phyloP scores from a whole-genome alignment of 2,888 invertebrate genomes.

The Busseola fusca region DNA sequence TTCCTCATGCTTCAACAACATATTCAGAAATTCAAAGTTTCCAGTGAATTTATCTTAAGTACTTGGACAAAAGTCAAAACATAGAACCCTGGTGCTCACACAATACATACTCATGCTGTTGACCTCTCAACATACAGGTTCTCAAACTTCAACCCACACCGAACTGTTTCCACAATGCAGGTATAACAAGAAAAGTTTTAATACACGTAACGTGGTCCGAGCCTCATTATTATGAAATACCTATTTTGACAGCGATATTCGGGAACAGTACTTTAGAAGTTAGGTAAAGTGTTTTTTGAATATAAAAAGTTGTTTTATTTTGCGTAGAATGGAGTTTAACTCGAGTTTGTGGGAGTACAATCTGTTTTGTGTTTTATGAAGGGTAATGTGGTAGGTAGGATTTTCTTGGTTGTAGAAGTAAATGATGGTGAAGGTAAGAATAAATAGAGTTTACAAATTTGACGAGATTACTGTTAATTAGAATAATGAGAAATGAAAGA shows the following conservation, averaged over 20 bases:
- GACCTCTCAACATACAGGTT: slow-evolving; percentile 6
- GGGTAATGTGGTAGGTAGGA: background rate
- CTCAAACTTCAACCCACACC: slow-evolving; percentile 12
- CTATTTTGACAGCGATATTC: slow-evolving; percentile 60
- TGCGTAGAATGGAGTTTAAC: slow-evolving; percentile 25
- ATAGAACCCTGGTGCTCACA: background rate
- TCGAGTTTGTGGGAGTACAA: background rate
- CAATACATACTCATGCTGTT: slow-evolving; percentile 1
- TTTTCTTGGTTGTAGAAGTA: slow-evolving; percentile 5
- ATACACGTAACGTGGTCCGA: slow-evolving; percentile 50
- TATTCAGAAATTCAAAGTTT: background rate
- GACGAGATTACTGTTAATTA: background rate
- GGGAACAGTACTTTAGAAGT: slow-evolving; percentile 49
- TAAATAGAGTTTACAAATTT: background rate
- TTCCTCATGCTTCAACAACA: no score
- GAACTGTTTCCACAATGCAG: slow-evolving; percentile 55
- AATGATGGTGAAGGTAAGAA: background rate
- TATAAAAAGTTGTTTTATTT: slow-evolving; percentile 57
- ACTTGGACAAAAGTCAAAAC: background rate
- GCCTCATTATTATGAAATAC: slow-evolving; percentile 56
- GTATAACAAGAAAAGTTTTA: slow-evolving; percentile 67
- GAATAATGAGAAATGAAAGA: no score
- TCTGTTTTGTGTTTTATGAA: slow-evolving; percentile 30
- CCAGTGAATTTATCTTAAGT: background rate
- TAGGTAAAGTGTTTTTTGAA: slow-evolving; percentile 59